Base-by-base conservation (phyloP, 1,140 invertebrate species). In the Danaus melanippus region DNA sequence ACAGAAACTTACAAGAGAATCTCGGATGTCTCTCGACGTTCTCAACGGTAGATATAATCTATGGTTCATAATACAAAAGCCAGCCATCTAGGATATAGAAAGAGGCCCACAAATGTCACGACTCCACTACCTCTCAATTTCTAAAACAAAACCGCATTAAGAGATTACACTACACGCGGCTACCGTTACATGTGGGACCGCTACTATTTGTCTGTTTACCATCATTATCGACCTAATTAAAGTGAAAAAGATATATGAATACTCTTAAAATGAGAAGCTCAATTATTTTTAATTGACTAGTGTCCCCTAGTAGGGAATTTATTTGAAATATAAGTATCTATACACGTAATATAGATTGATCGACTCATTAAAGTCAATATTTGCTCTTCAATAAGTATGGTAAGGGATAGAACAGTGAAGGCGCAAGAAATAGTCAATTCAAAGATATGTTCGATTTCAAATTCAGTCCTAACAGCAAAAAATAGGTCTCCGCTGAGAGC, bases 401-500 rank as follows among this genome's bases (percentile, higher is more conserved):
- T 60, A 60, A 67, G 56, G 56, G 56, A 40, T 43, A 43, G 39
- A 49, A 45, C 32, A 45, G 45, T 60, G 44, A 55, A 68, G 62
- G 66, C 67, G 62, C 68, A 76, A 71, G 64, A 71, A 80, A 68
- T 69, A 54, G 53, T 53, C 53, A 47, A 52, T 67, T 70, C 74
- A 77, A 66, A 74, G 77, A 77, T 76, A 81, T 79, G 78, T 84
- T 73, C 65, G 68, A 62, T 76, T 85, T 77, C 69, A 80, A 81
- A 84, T 81, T 79, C 76, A 75, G 60, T 72, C 60, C 58, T 44
- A 60, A 80, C 71, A 74, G 69, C 74, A 83, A 83, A 85, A 85
- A 85, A 85, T 80, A 76, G 79, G 78, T 76, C 76, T 74, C 53
- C 50, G 62, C 58, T 66, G 68, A 62, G 67, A 60, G 65, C 72